A percentile compares a stretch with the other conserved stretches of the same genome.
Evolutionary conservation across 2,888 invertebrate species (phyloP).

Genomic region (Elegia similella): DNA sequence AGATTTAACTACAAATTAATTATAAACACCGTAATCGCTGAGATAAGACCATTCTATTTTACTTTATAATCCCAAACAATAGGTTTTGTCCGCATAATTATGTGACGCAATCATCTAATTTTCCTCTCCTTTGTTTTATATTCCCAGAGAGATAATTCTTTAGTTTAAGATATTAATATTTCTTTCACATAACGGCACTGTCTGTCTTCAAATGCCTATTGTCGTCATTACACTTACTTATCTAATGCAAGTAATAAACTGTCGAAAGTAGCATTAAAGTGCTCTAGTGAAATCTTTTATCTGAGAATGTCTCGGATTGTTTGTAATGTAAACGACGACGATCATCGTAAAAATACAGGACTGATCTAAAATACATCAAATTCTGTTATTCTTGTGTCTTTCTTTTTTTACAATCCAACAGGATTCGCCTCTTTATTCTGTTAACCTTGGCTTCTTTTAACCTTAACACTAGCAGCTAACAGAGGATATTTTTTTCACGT

Average conservation of each 20-base stretch:
- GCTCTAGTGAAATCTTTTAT: constrained; percentile 1
- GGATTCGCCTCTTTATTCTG: background rate
- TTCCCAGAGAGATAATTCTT: constrained; percentile 5
- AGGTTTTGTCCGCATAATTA: constrained; percentile 35
- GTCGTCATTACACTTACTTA: constrained; percentile 11
- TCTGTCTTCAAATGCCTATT: background rate
- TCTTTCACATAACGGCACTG: background rate
- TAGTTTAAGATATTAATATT: constrained; percentile 1
- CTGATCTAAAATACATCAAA: background rate
- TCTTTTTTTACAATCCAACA: background rate
- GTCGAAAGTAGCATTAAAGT: constrained; percentile 17
- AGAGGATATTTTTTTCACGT: background rate
- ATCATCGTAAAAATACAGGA: background rate
- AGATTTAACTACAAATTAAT: background rate
- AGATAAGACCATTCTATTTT: background rate
- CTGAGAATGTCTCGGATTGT: background rate
- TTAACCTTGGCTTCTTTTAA: no score
- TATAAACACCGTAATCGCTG: constrained; percentile 3
- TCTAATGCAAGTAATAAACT: constrained; percentile 13
- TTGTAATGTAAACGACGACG: background rate
- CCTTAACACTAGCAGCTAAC: background rate
- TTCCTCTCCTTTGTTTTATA: constrained; percentile 1
- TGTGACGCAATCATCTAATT: constrained; percentile 3
- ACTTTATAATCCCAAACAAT: constrained; percentile 29
- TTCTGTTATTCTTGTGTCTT: background rate